Evolutionary conservation across 1,140 invertebrate species (phyloP).

Genomic region (Akabosia matsudoensis): DNA sequence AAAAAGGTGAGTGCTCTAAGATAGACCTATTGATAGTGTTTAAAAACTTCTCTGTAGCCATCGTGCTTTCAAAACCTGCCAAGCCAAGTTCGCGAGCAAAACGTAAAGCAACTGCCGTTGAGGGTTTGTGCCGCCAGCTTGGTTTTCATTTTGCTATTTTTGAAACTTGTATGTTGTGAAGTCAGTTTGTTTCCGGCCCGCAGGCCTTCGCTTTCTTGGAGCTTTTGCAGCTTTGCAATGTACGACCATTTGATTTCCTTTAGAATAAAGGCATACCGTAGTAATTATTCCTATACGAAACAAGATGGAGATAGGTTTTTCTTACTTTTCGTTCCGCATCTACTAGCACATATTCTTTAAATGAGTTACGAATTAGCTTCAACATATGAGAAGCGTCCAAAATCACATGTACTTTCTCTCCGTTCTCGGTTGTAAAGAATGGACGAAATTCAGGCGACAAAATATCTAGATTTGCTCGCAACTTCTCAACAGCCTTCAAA

Average conservation of each 20-base stretch:
- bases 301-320: no score
- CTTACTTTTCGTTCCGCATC: neutral
- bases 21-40: constrained; percentile 21
- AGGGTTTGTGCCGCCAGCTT: constrained; percentile 33
- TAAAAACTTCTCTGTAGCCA: constrained; percentile 29
- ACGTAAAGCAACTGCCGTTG: constrained; percentile 26
- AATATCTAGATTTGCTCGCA: constrained; percentile 26
- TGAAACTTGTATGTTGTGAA: constrained; percentile 18
- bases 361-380: constrained; percentile 38
- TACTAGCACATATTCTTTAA: constrained; percentile 20
- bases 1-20: neutral
- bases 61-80: constrained; percentile 21
- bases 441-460: neutral
- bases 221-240: constrained; percentile 8
- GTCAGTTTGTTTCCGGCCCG: constrained; percentile 35
- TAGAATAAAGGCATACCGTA: neutral
- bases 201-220: constrained; percentile 33
- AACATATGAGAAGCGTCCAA: constrained; percentile 41
- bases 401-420: constrained; percentile 31
- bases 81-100: constrained; percentile 22
- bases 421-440: neutral
- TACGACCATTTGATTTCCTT: neutral
- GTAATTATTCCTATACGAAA: neutral
- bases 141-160: constrained; percentile 41
- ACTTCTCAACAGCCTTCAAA: constrained; percentile 5